phyloP scores from a whole-genome alignment of 2,113 vertebrate species.

The rabbit (Oryctolagus cuniculus) region mOryCun1.1 NC_091436.1:160995501-160996000 shows the following conservation, averaged over 20 bases:
- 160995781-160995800: background rate
- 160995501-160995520: too few relatives aligned
- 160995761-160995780: background rate
- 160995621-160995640: background rate
- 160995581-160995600: too few relatives aligned
- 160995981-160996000: background rate
- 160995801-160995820: background rate
- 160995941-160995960: background rate
- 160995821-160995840: background rate
- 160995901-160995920: background rate
- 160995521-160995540: too few relatives aligned
- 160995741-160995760: conserved; percentile 3
- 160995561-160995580: too few relatives aligned
- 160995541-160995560: too few relatives aligned
- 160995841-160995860: background rate
- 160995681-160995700: background rate
- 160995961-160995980: background rate
- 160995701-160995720: conserved; percentile 12
- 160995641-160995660: background rate
- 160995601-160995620: too few relatives aligned
- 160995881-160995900: background rate
- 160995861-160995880: background rate
- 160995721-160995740: conserved; percentile 5
- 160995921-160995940: background rate
- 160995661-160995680: background rate